These are phyloP conservation scores for Drosophila kohkoa DNA, from an alignment of 1,140 invertebrate genomes.

Conservation along the genomic window DNA sequence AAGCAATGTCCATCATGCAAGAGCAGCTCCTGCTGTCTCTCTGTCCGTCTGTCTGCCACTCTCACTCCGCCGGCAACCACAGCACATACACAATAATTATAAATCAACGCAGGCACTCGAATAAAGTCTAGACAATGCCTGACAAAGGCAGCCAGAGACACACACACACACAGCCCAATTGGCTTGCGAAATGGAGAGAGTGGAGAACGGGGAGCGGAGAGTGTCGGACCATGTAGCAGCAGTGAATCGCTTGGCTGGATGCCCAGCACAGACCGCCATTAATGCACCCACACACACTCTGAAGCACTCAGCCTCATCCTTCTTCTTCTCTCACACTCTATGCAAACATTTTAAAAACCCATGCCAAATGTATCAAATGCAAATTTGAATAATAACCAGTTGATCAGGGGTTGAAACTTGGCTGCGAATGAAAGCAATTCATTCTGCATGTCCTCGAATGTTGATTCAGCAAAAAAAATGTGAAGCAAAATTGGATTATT, in stretches of 20 bases:
- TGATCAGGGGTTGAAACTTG: constrained; percentile 60
- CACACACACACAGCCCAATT: constrained; percentile 16
- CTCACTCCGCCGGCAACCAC: not conserved
- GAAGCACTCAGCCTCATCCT: not conserved
- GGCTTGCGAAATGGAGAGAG: not conserved
- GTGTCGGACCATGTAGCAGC: constrained; percentile 48
- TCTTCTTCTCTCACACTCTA: not conserved
- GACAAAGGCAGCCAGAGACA: constrained; percentile 58
- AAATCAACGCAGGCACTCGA: constrained; percentile 80
- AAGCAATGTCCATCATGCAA: constrained; percentile 28
- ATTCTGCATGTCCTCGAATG: constrained; percentile 13
- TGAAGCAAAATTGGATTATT: too few species aligned
- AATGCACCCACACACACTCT: constrained; percentile 46
- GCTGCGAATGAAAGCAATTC: constrained; percentile 13
- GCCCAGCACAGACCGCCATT: constrained; percentile 55
- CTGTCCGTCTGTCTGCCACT: constrained; percentile 5
- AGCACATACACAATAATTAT: constrained; percentile 75
- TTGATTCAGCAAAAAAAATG: constrained; percentile 12
- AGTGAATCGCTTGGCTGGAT: constrained; percentile 49
- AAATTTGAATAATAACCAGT: constrained; percentile 71
- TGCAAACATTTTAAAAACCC: constrained; percentile 34
- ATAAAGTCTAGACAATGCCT: constrained; percentile 80
- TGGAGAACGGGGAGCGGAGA: not conserved
- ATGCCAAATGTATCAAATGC: constrained; percentile 50
- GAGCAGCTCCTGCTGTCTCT: constrained; percentile 17